Evolutionary conservation across 2,888 invertebrate genomes (phyloP).

Genomic region (Biston stratarius): DNA sequence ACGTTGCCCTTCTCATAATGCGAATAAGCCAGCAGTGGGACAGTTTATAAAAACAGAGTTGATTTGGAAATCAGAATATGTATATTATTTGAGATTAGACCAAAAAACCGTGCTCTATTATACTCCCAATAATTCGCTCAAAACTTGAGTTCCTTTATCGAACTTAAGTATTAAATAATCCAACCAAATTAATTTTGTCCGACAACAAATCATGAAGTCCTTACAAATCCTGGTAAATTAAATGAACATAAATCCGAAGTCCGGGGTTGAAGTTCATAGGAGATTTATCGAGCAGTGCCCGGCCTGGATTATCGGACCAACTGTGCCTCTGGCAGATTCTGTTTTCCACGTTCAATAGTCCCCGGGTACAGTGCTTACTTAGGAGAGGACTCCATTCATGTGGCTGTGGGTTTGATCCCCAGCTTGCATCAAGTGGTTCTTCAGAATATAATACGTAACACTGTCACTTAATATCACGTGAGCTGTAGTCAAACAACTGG

Average conservation of each 20-base stretch:
- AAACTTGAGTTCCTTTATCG: not conserved
- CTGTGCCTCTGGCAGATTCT: slow-evolving; percentile 36
- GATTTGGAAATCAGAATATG: not conserved
- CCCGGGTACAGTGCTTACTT: not conserved
- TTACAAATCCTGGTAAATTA: slow-evolving; percentile 64
- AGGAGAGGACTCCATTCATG: too few species aligned
- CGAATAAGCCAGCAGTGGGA: too few species aligned
- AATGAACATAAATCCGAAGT: slow-evolving; percentile 60
- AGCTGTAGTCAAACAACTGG: too few species aligned
- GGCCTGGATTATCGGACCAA: slow-evolving; percentile 51
- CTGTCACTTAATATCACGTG: too few species aligned
- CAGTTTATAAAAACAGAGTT: too few species aligned
- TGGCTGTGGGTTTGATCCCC: too few species aligned
- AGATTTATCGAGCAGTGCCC: slow-evolving; percentile 64
- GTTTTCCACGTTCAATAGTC: slow-evolving; percentile 1
- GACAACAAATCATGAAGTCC: slow-evolving; percentile 32
- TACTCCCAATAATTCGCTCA: too few species aligned
- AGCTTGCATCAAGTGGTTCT: too few species aligned
- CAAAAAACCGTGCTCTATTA: too few species aligned
- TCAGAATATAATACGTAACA: too few species aligned
- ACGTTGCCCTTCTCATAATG: too few species aligned
- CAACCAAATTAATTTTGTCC: slow-evolving; percentile 11
- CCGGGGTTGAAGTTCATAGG: slow-evolving; percentile 55
- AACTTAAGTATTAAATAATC: not conserved
- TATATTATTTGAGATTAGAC: too few species aligned